A percentile compares a stretch with the other conserved stretches of the same genome.
These are phyloP conservation scores for Mesaphorura yosii DNA, from an alignment of 1,140 invertebrate genomes.

Conservation along the genomic window DNA sequence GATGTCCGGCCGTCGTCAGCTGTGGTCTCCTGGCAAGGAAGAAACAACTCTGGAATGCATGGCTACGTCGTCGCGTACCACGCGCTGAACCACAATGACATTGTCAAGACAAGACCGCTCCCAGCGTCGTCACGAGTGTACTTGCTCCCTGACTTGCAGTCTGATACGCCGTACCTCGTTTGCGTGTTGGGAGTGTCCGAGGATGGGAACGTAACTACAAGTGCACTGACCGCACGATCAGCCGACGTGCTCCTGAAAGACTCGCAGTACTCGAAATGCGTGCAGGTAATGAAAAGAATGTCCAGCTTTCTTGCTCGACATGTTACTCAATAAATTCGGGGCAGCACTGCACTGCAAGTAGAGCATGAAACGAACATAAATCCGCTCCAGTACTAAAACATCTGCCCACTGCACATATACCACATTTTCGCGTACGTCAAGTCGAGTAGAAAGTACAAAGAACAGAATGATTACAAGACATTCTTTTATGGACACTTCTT, in stretches of 20 bases:
- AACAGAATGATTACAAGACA: too few species aligned
- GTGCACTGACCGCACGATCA: slow-evolving; percentile 17
- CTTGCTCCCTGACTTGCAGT: slow-evolving; percentile 55
- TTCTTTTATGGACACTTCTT: too few species aligned
- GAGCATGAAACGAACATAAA: too few species aligned
- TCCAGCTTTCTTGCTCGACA: too few species aligned
- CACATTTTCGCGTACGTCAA: too few species aligned
- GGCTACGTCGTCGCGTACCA: slow-evolving; percentile 78
- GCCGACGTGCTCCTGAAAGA: slow-evolving; percentile 28
- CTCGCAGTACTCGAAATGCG: slow-evolving; percentile 29
- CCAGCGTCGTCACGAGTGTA: slow-evolving; percentile 43
- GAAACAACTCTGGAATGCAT: slow-evolving; percentile 70
- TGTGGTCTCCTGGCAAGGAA: slow-evolving; percentile 47
- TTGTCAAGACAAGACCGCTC: slow-evolving; percentile 35
- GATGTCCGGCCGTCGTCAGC: slow-evolving; percentile 30
- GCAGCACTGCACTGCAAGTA: too few species aligned
- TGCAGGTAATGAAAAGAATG: too few species aligned
- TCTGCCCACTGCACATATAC: too few species aligned
- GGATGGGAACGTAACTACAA: slow-evolving; percentile 38
- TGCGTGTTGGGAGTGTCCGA: slow-evolving; percentile 70
- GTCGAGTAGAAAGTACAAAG: too few species aligned
- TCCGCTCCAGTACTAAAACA: too few species aligned
- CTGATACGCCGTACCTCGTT: slow-evolving; percentile 66
- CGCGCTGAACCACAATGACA: slow-evolving; percentile 48
- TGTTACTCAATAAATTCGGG: too few species aligned